phyloP scores from a whole-genome alignment of 1,140 invertebrate species.

The Dendrolimus punctatus region DNA sequence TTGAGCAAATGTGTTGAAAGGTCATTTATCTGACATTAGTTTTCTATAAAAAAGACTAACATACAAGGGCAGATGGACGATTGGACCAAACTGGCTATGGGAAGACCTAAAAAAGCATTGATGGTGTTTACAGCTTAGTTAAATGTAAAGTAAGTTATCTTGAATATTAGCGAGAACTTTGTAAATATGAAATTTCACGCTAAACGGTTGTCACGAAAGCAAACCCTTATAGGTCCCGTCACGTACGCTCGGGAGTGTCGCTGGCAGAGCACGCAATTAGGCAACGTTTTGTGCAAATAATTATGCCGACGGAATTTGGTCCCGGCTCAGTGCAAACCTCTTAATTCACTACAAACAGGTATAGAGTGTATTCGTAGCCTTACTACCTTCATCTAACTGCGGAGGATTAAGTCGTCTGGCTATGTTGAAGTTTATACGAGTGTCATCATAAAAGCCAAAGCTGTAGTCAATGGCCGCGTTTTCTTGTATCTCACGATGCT shows the following conservation, averaged over 20 bases:
- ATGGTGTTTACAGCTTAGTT: no score
- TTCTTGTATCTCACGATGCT: background rate
- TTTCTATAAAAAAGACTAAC: no score
- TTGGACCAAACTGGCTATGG: no score
- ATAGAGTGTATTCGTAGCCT: slow-evolving; percentile 12
- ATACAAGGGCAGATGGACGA: no score
- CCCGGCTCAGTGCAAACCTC: slow-evolving; percentile 23
- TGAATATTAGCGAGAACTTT: no score
- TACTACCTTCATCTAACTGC: slow-evolving; percentile 4
- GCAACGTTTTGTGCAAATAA: slow-evolving; percentile 54
- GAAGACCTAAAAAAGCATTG: no score
- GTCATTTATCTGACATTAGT: no score
- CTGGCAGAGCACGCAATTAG: slow-evolving; percentile 53
- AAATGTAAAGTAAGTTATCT: no score
- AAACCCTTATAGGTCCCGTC: slow-evolving; percentile 15
- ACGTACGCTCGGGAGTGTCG: slow-evolving; percentile 38
- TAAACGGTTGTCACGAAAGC: no score
- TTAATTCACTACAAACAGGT: slow-evolving; percentile 37
- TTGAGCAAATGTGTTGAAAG: no score
- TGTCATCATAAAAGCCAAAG: background rate
- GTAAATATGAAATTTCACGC: no score
- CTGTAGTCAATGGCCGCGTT: background rate
- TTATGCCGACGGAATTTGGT: slow-evolving; percentile 40
- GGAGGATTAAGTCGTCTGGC: slow-evolving; percentile 11
- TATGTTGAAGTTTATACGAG: background rate